phyloP scores from a whole-genome alignment of 1,140 invertebrate genomes.

The Archivesica marissinica region DNA sequence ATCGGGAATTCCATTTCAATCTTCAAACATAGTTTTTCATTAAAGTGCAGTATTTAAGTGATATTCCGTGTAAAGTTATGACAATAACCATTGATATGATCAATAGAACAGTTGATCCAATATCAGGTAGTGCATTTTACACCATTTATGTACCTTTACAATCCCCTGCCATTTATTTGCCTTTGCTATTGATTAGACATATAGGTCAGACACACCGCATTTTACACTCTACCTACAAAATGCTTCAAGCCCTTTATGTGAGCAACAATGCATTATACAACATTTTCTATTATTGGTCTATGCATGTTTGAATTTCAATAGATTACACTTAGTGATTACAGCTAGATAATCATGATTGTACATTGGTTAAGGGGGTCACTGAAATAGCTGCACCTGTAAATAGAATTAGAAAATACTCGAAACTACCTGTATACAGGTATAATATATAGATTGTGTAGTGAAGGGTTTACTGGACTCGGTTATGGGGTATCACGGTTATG shows the following conservation, averaged over 20 bases:
- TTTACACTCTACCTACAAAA: slow-evolving; percentile 53
- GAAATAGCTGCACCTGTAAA: neutral
- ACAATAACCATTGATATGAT: too few relatives aligned
- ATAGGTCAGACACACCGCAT: slow-evolving; percentile 37
- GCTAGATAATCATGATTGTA: slow-evolving; percentile 2
- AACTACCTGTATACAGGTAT: neutral
- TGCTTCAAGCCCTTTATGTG: slow-evolving; percentile 34
- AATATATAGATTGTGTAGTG: neutral
- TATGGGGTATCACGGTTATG: slow-evolving; percentile 13
- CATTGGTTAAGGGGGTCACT: neutral
- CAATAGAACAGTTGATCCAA: too few relatives aligned
- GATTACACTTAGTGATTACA: slow-evolving; percentile 43
- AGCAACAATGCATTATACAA: slow-evolving; percentile 50
- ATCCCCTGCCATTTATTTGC: too few relatives aligned
- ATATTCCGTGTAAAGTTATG: too few relatives aligned
- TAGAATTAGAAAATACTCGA: slow-evolving; percentile 13
- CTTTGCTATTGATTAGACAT: slow-evolving; percentile 39
- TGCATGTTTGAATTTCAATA: slow-evolving; percentile 41
- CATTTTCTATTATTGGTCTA: slow-evolving; percentile 44
- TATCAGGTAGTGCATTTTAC: slow-evolving; percentile 43
- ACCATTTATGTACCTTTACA: slow-evolving; percentile 46
- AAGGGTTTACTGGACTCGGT: neutral
- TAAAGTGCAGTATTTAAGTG: too few relatives aligned
- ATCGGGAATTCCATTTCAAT: too few relatives aligned
- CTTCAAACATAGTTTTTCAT: too few relatives aligned